Percentiles rank a stretch among this genome's conserved stretches.
phyloP scores from a whole-genome alignment of 1,140 invertebrate genomes.

The Trichonephila inaurata region DNA sequence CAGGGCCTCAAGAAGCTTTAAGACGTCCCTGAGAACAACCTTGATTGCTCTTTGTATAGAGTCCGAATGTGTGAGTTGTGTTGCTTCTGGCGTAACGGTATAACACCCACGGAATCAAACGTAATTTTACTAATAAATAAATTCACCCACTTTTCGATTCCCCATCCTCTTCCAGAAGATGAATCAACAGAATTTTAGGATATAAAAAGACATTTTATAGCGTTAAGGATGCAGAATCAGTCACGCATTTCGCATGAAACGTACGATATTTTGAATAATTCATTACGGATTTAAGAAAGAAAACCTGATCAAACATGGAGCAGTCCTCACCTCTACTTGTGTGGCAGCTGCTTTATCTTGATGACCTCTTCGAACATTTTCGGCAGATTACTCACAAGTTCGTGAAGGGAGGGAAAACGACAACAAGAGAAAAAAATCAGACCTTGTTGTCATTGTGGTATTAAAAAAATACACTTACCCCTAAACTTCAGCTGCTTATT shows the following conservation, averaged over 20 bases:
- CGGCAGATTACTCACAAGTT: conserved; percentile 7
- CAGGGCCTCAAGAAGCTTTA: no score
- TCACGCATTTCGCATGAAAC: not conserved
- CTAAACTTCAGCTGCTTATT: not conserved
- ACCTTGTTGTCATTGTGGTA: not conserved
- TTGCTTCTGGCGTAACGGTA: no score
- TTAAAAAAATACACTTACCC: not conserved
- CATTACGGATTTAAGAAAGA: not conserved
- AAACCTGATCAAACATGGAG: not conserved
- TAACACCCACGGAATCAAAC: no score
- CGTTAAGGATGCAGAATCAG: not conserved
- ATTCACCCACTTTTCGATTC: not conserved
- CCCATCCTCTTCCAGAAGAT: not conserved
- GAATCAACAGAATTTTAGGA: not conserved
- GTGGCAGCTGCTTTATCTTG: not conserved
- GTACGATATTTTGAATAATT: conserved; percentile 14
- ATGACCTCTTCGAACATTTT: conserved; percentile 1
- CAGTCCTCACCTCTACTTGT: not conserved
- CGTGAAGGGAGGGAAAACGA: not conserved
- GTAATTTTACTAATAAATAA: no score
- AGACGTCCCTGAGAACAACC: no score
- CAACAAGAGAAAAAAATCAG: not conserved
- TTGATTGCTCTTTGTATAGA: no score
- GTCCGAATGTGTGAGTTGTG: no score
- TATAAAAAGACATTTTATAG: not conserved